Conservation (phyloP, 2,888 invertebrate genomes). For the Ceraclea dissimilis region DNA sequence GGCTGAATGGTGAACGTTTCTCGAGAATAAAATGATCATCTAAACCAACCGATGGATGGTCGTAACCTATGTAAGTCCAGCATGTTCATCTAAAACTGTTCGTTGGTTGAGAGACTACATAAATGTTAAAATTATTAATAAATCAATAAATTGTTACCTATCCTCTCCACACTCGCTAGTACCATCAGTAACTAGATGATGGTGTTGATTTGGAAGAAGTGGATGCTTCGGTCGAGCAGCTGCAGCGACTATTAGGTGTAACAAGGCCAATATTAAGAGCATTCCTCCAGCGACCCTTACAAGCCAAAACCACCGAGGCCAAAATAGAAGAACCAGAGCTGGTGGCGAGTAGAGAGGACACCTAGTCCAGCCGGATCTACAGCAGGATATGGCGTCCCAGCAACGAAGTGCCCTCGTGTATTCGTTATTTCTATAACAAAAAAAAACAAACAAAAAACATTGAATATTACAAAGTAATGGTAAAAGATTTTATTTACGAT, state of each 20-base stretch:
- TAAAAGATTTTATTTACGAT: neutral
- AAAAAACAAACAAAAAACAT: neutral
- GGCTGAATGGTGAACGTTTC: too few relatives aligned
- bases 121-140: too few relatives aligned
- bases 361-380: constrained; percentile 13
- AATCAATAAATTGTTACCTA: too few relatives aligned
- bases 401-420: constrained; percentile 17
- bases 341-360: constrained; percentile 13
- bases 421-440: constrained; percentile 19
- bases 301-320: constrained; percentile 24
- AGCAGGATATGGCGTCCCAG: constrained; percentile 21
- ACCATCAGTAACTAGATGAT: constrained; percentile 19
- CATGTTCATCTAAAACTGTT: too few relatives aligned
- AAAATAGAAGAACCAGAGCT: constrained; percentile 16
- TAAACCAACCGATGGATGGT: too few relatives aligned
- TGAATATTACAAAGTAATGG: too few relatives aligned
- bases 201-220: constrained; percentile 21
- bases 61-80: too few relatives aligned
- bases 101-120: too few relatives aligned
- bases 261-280: constrained; percentile 14
- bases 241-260: constrained; percentile 11
- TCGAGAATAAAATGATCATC: too few relatives aligned
- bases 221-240: constrained; percentile 14
- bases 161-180: constrained; percentile 24
- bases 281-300: constrained; percentile 20